These are phyloP conservation scores for Stomatorhinus walkeri DNA, from an alignment of 2,797 vertebrate species.

Conservation along the genomic window DNA sequence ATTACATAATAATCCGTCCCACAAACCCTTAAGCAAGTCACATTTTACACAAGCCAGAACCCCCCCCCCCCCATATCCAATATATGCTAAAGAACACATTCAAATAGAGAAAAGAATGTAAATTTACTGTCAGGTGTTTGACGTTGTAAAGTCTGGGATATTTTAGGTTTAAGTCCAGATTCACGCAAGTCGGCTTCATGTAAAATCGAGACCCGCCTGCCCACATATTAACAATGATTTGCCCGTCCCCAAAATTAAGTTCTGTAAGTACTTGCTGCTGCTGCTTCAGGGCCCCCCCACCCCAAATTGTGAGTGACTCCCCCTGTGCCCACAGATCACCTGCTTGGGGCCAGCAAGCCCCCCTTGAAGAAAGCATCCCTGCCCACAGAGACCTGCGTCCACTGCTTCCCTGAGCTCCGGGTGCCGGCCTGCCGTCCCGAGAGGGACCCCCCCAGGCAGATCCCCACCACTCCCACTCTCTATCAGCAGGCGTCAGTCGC, in stretches of 20 bases:
- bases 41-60: neutral
- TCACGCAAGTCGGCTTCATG: neutral
- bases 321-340: conserved; percentile 34
- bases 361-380: conserved; percentile 25
- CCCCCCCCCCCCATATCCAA: neutral
- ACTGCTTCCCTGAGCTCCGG: conserved; percentile 55
- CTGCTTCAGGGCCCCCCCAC: neutral
- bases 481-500: conserved; percentile 37
- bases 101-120: neutral
- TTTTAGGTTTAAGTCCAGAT: neutral
- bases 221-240: neutral
- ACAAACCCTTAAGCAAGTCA: neutral
- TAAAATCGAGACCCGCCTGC: neutral
- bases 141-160: neutral
- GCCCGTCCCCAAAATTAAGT: neutral
- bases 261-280: neutral
- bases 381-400: conserved; percentile 57
- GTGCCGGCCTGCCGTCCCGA: conserved; percentile 5
- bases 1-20: neutral
- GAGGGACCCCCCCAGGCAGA: neutral
- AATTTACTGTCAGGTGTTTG: neutral
- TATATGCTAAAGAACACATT: neutral
- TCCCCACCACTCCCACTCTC: neutral
- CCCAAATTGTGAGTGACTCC: neutral
- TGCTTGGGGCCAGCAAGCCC: neutral